These are phyloP conservation scores for Beroe forskalii DNA, from an alignment of 37 sponge, comb jelly and placozoan species.

Conservation along the genomic window DNA sequence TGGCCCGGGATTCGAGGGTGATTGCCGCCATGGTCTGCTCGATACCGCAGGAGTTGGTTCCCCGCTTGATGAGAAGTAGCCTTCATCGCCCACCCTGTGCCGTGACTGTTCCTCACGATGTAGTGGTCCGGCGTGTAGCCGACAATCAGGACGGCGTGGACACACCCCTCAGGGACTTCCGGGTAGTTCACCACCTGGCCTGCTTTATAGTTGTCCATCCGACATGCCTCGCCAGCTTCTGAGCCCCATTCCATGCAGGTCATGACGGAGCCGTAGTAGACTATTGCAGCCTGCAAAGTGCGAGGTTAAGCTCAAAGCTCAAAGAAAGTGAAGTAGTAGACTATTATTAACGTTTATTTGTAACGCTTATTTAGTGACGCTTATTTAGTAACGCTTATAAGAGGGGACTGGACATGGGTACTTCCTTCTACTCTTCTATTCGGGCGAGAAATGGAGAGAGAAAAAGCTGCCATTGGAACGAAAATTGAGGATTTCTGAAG, in stretches of 20 bases:
- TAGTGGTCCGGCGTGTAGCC: neutral
- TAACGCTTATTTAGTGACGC: no score
- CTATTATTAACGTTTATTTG: no score
- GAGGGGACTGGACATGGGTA: no score
- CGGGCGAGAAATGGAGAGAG: no score
- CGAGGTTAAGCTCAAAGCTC: no score
- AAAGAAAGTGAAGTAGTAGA: no score
- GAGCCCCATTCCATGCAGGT: conserved; percentile 43
- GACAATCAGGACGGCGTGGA: conserved; percentile 51
- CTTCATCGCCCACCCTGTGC: neutral
- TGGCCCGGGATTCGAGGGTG: neutral
- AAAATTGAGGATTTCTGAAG: no score
- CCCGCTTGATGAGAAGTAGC: conserved; percentile 19
- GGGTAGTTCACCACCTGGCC: neutral
- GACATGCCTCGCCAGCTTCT: neutral
- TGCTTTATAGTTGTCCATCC: neutral
- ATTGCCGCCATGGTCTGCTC: neutral
- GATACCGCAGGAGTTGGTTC: conserved; percentile 56
- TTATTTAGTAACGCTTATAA: no score
- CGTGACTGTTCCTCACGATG: conserved; percentile 24
- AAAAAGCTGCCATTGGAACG: no score
- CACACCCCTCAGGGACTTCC: no score
- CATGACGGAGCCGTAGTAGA: conserved; percentile 30
- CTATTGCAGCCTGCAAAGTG: no score
- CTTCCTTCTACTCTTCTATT: no score